Evolutionary conservation across 2,113 vertebrate genomes (phyloP), one percentile per base, ranked within the genome.

Genomic region (Casuarius casuarius): DNA sequence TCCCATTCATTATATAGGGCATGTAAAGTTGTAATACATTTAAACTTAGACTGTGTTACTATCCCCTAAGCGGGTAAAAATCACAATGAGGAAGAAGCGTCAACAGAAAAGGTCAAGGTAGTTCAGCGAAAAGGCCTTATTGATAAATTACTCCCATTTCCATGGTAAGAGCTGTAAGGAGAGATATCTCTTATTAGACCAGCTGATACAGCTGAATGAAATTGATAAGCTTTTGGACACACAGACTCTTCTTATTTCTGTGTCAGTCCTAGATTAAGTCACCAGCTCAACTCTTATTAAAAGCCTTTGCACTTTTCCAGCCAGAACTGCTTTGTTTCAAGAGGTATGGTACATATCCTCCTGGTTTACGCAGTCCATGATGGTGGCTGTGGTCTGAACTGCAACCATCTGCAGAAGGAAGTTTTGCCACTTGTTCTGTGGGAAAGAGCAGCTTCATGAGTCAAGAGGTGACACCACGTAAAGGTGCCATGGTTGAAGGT

Each of bases 111-210:
- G 84, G 95, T 95, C 91, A 85, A 85, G 59, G 54, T 15, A 63
- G 83, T 70, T 89, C 35, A 85, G 81, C 31, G 61, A 71, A 94
- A 83, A 92, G 82, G 95, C 84, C 7, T 78, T n/a, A 51, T 85
- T 95, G 94, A 96, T 92, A 80, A 95, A 95, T 71, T 49, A 86
- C 84, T 96, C 51, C 81, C 42, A 80, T 93, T 96, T 95, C 79
- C 63, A 58, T 26, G 78, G 59, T 52, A 90, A 90, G 87, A 88
- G 79, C 85, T 95, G 92, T 38, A 42, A 93, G 90, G 67, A 90
- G 90, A 96, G 93, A 90, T 87, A 95, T 56, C 78, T 91, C 84
- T 66, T 83, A 66, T 35, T 49, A 77, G 87, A 79, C 66, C 71
- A 76, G 70, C 44, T 93, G 93, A 90, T 88, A 76, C 81, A 95